Percentiles rank a stretch among this genome's conserved stretches.
Conservation (phyloP, 2,113 vertebrate genomes). For the Lathamus discolor region DNA sequence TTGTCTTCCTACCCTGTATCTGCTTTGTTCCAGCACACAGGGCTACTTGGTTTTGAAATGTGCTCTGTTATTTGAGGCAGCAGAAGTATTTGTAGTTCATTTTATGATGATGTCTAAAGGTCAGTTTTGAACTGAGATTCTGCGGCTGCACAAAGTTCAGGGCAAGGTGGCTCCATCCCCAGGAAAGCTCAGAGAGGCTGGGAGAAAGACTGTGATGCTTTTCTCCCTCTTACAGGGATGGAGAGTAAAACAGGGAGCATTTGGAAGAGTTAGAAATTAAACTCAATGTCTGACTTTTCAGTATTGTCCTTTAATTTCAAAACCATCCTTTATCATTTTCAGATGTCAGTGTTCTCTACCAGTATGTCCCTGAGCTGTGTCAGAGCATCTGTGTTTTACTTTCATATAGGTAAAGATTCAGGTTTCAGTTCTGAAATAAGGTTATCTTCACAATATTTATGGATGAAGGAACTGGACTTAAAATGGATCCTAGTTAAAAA, state of each 20-base stretch:
- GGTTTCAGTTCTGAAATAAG: neutral
- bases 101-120: neutral
- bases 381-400: neutral
- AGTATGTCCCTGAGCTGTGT: neutral
- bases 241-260: neutral
- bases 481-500: neutral
- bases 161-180: neutral
- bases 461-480: neutral
- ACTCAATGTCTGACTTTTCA: neutral
- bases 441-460: neutral
- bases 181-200: neutral
- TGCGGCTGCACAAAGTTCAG: neutral
- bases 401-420: neutral
- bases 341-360: neutral
- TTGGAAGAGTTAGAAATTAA: neutral
- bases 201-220: neutral
- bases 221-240: neutral
- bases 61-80: neutral
- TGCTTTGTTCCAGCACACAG: neutral
- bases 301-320: neutral
- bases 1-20: neutral
- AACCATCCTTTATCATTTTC: neutral
- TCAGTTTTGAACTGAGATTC: neutral
- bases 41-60: neutral
- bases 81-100: neutral